These are phyloP conservation scores for Eupithecia abbreviata DNA, from an alignment of 2,888 invertebrate species.

Conservation along the genomic window DNA sequence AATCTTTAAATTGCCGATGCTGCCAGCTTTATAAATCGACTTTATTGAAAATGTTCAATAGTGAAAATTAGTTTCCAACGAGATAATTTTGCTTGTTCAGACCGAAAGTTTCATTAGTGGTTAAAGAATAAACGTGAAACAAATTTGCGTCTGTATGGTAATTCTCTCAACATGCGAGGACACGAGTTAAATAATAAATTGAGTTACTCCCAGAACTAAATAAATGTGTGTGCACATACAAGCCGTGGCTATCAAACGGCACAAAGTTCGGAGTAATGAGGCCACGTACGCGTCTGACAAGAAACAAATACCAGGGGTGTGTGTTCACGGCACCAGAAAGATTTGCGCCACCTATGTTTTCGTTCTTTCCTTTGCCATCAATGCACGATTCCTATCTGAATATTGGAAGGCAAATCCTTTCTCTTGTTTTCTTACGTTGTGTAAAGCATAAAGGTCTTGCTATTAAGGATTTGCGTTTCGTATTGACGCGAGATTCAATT, in stretches of 20 bases:
- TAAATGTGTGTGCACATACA: slow-evolving; percentile 38
- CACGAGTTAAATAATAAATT: slow-evolving; percentile 33
- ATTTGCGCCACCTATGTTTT: slow-evolving; percentile 57
- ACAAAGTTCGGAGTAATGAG: slow-evolving; percentile 63
- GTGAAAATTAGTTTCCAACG: slow-evolving; percentile 13
- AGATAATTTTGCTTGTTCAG: slow-evolving; percentile 13
- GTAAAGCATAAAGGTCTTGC: background rate
- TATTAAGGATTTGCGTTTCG: background rate
- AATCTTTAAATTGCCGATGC: slow-evolving; percentile 17
- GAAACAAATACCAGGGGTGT: slow-evolving; percentile 66
- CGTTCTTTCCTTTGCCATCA: slow-evolving; percentile 49
- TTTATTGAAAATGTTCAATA: slow-evolving; percentile 10
- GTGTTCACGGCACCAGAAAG: slow-evolving; percentile 56
- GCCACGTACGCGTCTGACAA: slow-evolving; percentile 66
- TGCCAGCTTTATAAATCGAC: slow-evolving; percentile 17
- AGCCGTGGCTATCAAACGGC: slow-evolving; percentile 41
- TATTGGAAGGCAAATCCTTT: background rate
- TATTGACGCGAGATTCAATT: too few species aligned
- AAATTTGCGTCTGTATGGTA: slow-evolving; percentile 23
- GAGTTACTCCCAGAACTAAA: slow-evolving; percentile 27
- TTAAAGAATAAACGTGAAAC: slow-evolving; percentile 19
- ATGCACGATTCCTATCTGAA: slow-evolving; percentile 34
- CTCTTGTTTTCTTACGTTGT: background rate
- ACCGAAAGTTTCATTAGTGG: slow-evolving; percentile 16
- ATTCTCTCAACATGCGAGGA: slow-evolving; percentile 22